Evolutionary conservation across 2,113 vertebrate species (phyloP), one percentile per base, ranked within the genome.

Genomic region (Boulengeromyrus knoepffleri): DNA sequence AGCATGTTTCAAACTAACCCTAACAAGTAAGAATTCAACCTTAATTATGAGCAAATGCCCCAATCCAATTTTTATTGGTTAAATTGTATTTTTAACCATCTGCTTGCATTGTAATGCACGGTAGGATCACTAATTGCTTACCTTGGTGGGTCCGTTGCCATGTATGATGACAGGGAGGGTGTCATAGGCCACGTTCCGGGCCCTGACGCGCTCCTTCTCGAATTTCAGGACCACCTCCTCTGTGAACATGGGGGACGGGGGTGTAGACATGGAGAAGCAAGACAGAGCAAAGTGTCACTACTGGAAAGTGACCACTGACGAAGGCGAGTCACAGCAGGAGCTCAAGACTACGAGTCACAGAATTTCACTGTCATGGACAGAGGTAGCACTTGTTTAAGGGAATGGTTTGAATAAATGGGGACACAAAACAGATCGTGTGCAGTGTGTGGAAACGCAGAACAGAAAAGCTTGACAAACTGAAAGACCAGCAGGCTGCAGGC

Each of bases 181-280:
- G 89, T 97, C 97, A 0, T 95, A 97, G 49, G 96, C 97, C 85
- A 97, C 96, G 0, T 97, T 97, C 46, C 97, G 93, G 39, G 95
- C 96, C 6, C 96, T 92, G 8, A 96, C 96, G 1, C 93, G 95
- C 21, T 95, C 94, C 90, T 91, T 95, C 83, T 97, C 97, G 88
- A 97, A 97, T 91, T 97, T 97, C 90, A 97, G 91, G 52, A 97
- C 95, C 19, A 97, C 95, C 85, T 97, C 97, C 62, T 97, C 97
- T 97, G 92, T 15, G 36, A 27, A 6, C 39, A 83, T 77, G 88
- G 49, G 46, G 66, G 49, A 31, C 8, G 3, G 62, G 47, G 27
- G 27, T 45, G 45, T 7, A 66, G 19, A 70, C 58, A 31, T 10
- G 10, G 27, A 27, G 19, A 21, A n/a, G 31, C 9, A 47, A 27